These are phyloP conservation scores for Deilephila elpenor DNA, from an alignment of 2,888 invertebrate genomes.

Conservation along the genomic window DNA sequence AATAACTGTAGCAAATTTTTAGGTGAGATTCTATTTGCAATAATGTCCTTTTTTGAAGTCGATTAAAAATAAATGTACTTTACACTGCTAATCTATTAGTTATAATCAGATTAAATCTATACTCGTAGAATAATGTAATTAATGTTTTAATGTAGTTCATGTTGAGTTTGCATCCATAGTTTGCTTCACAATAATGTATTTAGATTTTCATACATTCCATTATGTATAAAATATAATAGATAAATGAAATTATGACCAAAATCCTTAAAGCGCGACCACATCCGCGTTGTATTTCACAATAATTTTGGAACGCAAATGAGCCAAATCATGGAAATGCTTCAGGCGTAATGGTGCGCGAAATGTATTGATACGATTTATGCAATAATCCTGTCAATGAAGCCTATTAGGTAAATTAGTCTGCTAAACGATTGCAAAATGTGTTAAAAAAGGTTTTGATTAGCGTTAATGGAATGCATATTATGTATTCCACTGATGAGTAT, in stretches of 20 bases:
- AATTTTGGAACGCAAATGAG: constrained; percentile 34
- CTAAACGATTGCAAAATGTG: neutral
- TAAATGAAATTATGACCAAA: constrained; percentile 11
- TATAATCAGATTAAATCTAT: no score
- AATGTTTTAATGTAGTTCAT: no score
- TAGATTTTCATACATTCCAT: neutral
- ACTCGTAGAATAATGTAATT: no score
- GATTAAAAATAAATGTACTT: no score
- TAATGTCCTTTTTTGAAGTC: no score
- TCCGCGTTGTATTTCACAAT: constrained; percentile 23
- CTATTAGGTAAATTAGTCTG: constrained; percentile 27
- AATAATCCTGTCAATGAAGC: constrained; percentile 29
- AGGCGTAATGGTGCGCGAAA: constrained; percentile 35
- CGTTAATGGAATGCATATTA: no score
- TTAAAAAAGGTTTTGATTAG: neutral
- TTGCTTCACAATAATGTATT: no score
- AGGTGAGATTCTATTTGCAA: no score
- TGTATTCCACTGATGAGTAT: no score
- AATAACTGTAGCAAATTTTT: no score
- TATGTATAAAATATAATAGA: neutral
- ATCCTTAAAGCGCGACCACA: constrained; percentile 4
- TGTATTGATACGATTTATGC: constrained; percentile 33
- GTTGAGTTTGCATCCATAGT: no score
- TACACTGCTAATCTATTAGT: no score
- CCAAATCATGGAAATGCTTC: constrained; percentile 32